A percentile compares a stretch with the other conserved stretches of the same genome.
These are phyloP conservation scores for Chrysoperla carnea DNA, from an alignment of 1,140 invertebrate species.

Conservation along the genomic window DNA sequence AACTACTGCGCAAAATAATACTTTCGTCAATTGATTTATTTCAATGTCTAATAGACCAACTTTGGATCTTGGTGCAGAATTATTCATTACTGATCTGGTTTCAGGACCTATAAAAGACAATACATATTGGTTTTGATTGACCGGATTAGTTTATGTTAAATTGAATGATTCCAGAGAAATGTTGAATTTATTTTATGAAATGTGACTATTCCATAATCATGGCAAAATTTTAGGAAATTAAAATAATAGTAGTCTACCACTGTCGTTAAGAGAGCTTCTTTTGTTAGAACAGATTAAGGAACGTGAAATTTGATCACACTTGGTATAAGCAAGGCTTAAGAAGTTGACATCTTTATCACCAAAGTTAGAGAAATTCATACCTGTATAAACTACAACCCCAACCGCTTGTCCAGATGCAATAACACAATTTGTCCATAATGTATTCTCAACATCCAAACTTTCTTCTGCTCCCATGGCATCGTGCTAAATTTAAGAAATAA, in stretches of 20 bases:
- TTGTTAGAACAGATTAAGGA: no score
- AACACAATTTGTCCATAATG: slow-evolving; percentile 96
- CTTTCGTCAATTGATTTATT: slow-evolving; percentile 90
- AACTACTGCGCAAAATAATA: slow-evolving; percentile 85
- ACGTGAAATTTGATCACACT: neutral
- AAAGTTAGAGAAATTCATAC: slow-evolving; percentile 14
- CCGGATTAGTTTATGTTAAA: no score
- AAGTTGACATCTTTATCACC: neutral
- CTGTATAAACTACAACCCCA: slow-evolving; percentile 94
- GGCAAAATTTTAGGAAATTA: no score
- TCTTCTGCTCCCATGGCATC: slow-evolving; percentile 46
- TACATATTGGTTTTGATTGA: neutral
- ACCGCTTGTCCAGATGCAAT: slow-evolving; percentile 91
- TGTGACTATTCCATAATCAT: no score
- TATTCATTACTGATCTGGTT: slow-evolving; percentile 97
- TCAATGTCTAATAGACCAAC: slow-evolving; percentile 89
- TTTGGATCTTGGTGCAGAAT: slow-evolving; percentile 85
- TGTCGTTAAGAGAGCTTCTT: no score
- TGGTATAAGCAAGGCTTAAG: neutral
- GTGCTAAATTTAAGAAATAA: slow-evolving; percentile 22
- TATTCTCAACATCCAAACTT: slow-evolving; percentile 89
- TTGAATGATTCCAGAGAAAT: no score
- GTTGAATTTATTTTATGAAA: no score
- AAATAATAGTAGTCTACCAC: neutral
- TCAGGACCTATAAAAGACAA: slow-evolving; percentile 44